Conservation (phyloP, 2,888 invertebrate genomes). For the Eristalinus sepulchralis region DNA sequence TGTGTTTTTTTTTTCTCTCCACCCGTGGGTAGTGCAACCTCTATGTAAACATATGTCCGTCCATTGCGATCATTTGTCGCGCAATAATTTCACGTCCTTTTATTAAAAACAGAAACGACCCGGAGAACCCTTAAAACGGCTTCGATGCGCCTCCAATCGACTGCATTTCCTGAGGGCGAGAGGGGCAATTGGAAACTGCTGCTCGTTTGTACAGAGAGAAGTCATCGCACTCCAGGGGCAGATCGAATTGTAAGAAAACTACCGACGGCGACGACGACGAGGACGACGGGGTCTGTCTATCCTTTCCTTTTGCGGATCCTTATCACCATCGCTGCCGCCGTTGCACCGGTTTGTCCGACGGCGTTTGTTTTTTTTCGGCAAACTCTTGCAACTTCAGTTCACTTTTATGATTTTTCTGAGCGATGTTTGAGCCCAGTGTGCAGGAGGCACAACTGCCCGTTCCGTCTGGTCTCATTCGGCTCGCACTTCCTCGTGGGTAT, state of each 20-base stretch:
- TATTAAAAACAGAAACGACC: constrained; percentile 42
- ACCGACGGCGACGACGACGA: not conserved
- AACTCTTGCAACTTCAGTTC: constrained; percentile 40
- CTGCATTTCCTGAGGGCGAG: constrained; percentile 48
- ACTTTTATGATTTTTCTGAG: constrained; percentile 67
- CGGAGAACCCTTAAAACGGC: constrained; percentile 20
- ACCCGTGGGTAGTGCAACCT: constrained; percentile 51
- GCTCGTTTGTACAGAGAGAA: constrained; percentile 22
- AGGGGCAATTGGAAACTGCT: not conserved
- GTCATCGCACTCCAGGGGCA: constrained; percentile 9
- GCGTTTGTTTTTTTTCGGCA: constrained; percentile 16
- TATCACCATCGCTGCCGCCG: constrained; percentile 43
- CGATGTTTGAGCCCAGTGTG: constrained; percentile 57
- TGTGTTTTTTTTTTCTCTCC: not conserved
- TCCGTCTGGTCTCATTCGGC: constrained; percentile 14
- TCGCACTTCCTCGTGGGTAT: constrained; percentile 53
- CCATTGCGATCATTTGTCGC: constrained; percentile 70
- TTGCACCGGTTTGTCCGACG: constrained; percentile 52
- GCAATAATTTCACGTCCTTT: constrained; percentile 57
- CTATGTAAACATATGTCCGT: constrained; percentile 70
- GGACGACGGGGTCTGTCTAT: not conserved
- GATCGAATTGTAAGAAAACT: constrained; percentile 23
- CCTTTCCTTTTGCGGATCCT: constrained; percentile 49
- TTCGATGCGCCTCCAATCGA: constrained; percentile 40
- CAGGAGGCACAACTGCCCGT: constrained; percentile 33